Base-by-base conservation (phyloP, 2,113 vertebrate genomes). In the Girardinichthys multiradiatus region DNA sequence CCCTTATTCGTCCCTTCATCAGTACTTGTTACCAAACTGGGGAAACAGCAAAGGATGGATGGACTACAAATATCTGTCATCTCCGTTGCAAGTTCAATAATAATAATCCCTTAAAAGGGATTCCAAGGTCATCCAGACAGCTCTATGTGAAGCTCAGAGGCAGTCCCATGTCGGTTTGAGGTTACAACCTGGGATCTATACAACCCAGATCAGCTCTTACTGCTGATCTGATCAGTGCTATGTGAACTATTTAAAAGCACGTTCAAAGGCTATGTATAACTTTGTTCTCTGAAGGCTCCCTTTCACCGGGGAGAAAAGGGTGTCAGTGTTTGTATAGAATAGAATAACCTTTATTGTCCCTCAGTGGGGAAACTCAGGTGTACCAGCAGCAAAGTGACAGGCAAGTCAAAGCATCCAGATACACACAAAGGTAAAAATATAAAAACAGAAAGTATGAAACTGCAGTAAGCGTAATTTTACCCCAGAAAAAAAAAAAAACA, bases 61-160 rank as follows among this genome's bases (percentile, higher is more conserved):
- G 28, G 39, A 68, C 80, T 61, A 64, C 72, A 74, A 77, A 76
- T 71, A 37, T 30, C 33, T 27, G 76, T 64, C 21, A 73, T 60
- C 74, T 81, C 76, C 79, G 82, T 82, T 26, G 6, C 74, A 66
- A 77, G 80, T 82, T 89, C 85, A 76, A 85, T 86, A 87, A 83
- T 75, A 80, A 85, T 70, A 71, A 58, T 31, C 0, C 70, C 85
- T 89, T 39, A 58, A 45, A 79, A 70, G 68, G 37, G 68, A 79
- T 66, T 57, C 39, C 77, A 83, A 86, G 75, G 86, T 90, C 81
- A 65, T 54, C 8, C 0, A 28, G 39, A 63, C 26, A 35, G 65
- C 57, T 74, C 58, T 54, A 0, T 70, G 78, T 62, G 75, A 87
- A 81, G 37, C 83, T 88, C 89, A 90, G 86, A 89, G 81, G 59